A percentile compares a stretch with the other conserved stretches of the same genome.
phyloP scores from a whole-genome alignment of 1,140 invertebrate genomes.

The Trachelipus rathkii region DNA sequence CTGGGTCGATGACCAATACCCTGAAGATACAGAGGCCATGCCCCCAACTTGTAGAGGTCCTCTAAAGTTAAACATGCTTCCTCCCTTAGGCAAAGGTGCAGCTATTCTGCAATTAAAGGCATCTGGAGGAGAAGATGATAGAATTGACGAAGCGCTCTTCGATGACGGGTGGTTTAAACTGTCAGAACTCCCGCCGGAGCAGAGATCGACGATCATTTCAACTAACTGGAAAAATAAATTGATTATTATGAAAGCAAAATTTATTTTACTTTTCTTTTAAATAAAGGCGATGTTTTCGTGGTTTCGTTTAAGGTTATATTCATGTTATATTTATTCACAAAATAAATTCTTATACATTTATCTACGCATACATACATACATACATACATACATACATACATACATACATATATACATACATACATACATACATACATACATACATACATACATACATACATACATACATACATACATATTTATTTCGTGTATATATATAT shows the following conservation, averaged over 20 bases:
- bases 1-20: conserved; percentile 8
- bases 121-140: conserved; percentile 21
- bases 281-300: not conserved
- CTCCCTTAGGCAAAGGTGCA: conserved; percentile 11
- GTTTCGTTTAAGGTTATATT: no score
- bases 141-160: not conserved
- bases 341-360: no score
- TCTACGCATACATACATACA: no score
- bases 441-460: no score
- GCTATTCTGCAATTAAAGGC: conserved; percentile 26
- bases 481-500: no score
- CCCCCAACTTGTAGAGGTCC: conserved; percentile 32
- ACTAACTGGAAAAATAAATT: conserved; percentile 12
- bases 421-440: no score
- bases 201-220: conserved; percentile 36
- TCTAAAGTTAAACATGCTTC: conserved; percentile 21
- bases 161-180: not conserved
- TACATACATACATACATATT: no score
- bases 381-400: no score
- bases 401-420: no score
- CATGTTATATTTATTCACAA: no score
- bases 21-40: conserved; percentile 8
- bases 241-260: not conserved
- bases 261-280: conserved; percentile 30
- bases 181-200: conserved; percentile 26